Evolutionary conservation across 2,113 vertebrate species (phyloP), one percentile per base, ranked within the genome.

Genomic region (Campylorhamphus procurvoides): DNA sequence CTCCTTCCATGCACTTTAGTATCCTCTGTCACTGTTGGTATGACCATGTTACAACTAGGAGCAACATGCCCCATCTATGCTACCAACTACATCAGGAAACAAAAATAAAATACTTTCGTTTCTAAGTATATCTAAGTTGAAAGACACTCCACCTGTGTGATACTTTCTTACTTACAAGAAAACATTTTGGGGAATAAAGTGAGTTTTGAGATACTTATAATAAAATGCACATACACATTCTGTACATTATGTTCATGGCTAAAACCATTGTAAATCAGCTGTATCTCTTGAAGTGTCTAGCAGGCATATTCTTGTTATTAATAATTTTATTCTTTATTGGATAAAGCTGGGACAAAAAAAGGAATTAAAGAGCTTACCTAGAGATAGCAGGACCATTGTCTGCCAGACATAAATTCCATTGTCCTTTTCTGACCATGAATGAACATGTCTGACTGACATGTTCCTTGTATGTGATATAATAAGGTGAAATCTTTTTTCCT

Each of bases 401-500:
- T 85, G 7, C 76, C 74, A 62, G 39, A 77, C 10, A 29, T 47
- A 53, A 89, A 89, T 49, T 76, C 53, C 11, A 23, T 84, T 91
- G 84, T 93, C 42, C 16, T 83, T 79, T 55, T 90, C 53, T 94
- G 72, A 35, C 49, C 37, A 40, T 18, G 67, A 46, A 46, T 89
- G 73, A 63, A 35, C 4, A 52, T 78, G n/a, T n/a, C n/a, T n/a
- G 31, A 62, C 60, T 87, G 77, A 64, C 29, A 23, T 47, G 58
- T 29, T 75, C 37, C 58, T 93, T 5, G 3, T 47, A 40, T 63
- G 35, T 55, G 29, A 33, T 68, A 76, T 81, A 85, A 84, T 69
- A 84, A 91, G 37, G 44, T 93, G 71, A 95, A 89, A 77, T 85
- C 69, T 64, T 90, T 4, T 89, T 89, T 94, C 40, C 39, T 96